Evolutionary conservation across 1,140 invertebrate species (phyloP).

Genomic region (Hycleus phaleratus): DNA sequence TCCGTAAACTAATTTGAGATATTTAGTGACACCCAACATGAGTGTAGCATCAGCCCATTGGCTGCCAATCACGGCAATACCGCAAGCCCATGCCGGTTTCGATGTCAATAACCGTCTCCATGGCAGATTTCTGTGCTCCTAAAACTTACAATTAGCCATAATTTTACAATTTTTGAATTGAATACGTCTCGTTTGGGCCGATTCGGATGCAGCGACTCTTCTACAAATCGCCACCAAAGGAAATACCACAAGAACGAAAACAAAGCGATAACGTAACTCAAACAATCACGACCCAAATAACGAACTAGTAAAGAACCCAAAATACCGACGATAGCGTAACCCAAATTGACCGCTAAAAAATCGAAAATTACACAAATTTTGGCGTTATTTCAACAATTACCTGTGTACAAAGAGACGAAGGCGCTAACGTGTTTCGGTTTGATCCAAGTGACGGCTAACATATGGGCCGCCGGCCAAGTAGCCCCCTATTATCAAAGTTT

Average conservation of each 20-base stretch:
- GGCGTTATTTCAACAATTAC: conserved; percentile 27
- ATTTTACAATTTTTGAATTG: conserved; percentile 8
- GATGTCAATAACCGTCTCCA: conserved; percentile 49
- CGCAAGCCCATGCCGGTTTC: conserved; percentile 52
- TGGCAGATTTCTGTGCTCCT: conserved; percentile 43
- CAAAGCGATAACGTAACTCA: conserved; percentile 52
- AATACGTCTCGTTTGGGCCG: conserved; percentile 37
- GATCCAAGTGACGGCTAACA: conserved; percentile 54
- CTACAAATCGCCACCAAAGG: conserved; percentile 58
- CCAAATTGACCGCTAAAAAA: conserved; percentile 48
- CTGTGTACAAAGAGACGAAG: conserved; percentile 51
- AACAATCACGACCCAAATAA: conserved; percentile 47
- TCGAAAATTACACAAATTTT: background rate
- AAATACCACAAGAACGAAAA: conserved; percentile 58
- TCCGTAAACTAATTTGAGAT: conserved; percentile 52
- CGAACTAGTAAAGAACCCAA: conserved; percentile 47
- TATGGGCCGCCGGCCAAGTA: conserved; percentile 52
- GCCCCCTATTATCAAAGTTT: conserved; percentile 41
- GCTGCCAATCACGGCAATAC: conserved; percentile 51
- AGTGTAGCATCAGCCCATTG: conserved; percentile 54
- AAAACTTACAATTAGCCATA: conserved; percentile 1
- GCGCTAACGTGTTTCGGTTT: conserved; percentile 49
- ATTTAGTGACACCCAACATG: conserved; percentile 51
- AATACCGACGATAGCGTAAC: conserved; percentile 49
- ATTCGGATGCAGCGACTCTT: conserved; percentile 46